Percentiles rank a stretch among this genome's conserved stretches.
Conservation (phyloP, 2,797 vertebrate genomes). For the Potorous gilbertii region DNA sequence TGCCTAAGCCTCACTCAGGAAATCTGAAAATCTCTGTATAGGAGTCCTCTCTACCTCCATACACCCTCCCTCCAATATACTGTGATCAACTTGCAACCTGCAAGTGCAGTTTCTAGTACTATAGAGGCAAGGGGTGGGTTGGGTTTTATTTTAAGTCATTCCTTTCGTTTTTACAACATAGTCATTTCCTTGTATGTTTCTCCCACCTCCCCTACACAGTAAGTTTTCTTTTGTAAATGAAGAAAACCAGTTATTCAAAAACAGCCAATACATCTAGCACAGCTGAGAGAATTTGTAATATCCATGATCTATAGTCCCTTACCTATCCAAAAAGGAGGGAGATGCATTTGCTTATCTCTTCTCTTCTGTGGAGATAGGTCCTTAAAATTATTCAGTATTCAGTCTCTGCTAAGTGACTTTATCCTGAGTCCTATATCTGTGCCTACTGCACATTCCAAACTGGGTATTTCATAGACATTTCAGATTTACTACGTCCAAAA, state of each 20-base stretch:
- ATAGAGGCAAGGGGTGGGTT: background rate
- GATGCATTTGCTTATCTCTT: background rate
- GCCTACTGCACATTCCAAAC: background rate
- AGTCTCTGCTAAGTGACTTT: background rate
- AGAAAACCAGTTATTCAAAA: background rate
- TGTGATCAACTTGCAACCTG: background rate
- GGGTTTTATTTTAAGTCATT: background rate
- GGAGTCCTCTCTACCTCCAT: background rate
- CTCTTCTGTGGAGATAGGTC: background rate
- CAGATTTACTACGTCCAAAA: background rate
- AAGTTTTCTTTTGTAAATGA: background rate
- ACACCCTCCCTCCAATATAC: background rate
- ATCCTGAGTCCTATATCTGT: background rate
- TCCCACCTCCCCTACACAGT: background rate
- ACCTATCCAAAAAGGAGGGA: background rate
- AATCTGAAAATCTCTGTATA: background rate
- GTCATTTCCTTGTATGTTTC: background rate
- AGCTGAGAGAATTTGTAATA: background rate
- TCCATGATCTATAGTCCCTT: background rate
- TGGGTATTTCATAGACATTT: background rate
- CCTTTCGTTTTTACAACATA: background rate
- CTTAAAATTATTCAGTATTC: background rate
- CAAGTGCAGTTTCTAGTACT: background rate
- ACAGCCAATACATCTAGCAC: background rate
- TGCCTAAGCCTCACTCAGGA: background rate